Base-by-base conservation (phyloP, 2,797 vertebrate genomes). In the Acanthurus leucopareius region DNA sequence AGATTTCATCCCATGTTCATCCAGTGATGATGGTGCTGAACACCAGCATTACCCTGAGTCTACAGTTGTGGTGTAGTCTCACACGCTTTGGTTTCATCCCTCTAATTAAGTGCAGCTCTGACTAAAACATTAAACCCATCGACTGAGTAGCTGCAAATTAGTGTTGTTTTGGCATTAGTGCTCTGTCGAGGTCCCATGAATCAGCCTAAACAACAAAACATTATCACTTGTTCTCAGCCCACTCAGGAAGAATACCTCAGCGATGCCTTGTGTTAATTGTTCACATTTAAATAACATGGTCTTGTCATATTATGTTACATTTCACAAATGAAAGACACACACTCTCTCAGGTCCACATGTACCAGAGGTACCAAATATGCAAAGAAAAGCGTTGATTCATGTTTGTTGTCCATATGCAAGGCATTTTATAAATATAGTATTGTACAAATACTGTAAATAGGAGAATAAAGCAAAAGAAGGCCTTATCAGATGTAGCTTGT, bases 101-200 rank as follows among this genome's bases (percentile, higher is more conserved):
- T 53, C 22, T 72, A 15, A 72, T 72, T 53, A 62, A 20, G 35
- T 16, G 38, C 22, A 72, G 48, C 38, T n/a, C 48, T 45, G 48
- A 61, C 57, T 42, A 61, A 59, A 40, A 70, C 45, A 60, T 35
- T 38, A 19, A 71, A 71, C 16, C 35, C 45, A 15, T 5, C 4
- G 49, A 54, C 38, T 42, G 40, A 59, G 65, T 45, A 47, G n/a
- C 28, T 54, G 32, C 11, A 67, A 57, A 52, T 47, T 53, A 28
- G 19, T 45, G 51, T 47, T 42, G 48, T 52, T 66, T 54, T 53
- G 52, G 61, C 25, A n/a, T 59, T 44, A 59, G 22, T 47, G 51
- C 60, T 42, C 44, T 38, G 16, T 44, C 3, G n/a, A 44, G 42
- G 20, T 11, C 52, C 38, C 15, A 38, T 52, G 10, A 71, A 38